phyloP scores from a whole-genome alignment of 1,140 invertebrate genomes.

The Zeugodacus cucurbitae region DNA sequence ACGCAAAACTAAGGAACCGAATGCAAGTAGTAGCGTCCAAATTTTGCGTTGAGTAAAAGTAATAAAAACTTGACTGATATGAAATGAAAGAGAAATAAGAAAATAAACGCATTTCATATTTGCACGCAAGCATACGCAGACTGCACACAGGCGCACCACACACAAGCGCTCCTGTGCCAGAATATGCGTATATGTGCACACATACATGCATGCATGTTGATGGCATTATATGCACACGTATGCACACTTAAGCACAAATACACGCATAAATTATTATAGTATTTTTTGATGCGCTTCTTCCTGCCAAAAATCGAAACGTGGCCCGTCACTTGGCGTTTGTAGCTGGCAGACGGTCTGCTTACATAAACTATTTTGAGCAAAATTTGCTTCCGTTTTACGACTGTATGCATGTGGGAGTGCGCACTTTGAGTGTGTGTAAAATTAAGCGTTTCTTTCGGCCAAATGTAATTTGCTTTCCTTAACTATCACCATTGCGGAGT shows the following conservation, averaged over 20 bases:
- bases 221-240: neutral
- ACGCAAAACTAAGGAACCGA: neutral
- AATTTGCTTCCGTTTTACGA: slow-evolving; percentile 26
- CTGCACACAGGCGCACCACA: neutral
- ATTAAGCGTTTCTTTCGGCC: slow-evolving; percentile 26
- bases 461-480: slow-evolving; percentile 18
- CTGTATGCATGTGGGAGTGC: neutral
- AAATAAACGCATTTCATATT: slow-evolving; percentile 35
- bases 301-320: slow-evolving; percentile 34
- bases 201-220: neutral
- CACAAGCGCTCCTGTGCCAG: neutral
- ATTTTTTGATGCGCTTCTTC: slow-evolving; percentile 38
- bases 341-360: slow-evolving; percentile 7
- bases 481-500: neutral
- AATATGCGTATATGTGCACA: neutral
- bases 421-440: slow-evolving; percentile 13
- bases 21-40: neutral
- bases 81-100: slow-evolving; percentile 35
- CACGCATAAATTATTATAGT: slow-evolving; percentile 35
- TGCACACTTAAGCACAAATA: neutral
- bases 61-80: slow-evolving; percentile 38
- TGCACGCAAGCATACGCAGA: slow-evolving; percentile 23
- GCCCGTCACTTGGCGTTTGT: neutral
- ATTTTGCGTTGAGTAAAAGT: slow-evolving; percentile 29
- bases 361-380: slow-evolving; percentile 36